Evolutionary conservation across 2,113 vertebrate species (phyloP), one percentile per base, ranked within the genome.

Genomic region (Mastomys coucha): DNA sequence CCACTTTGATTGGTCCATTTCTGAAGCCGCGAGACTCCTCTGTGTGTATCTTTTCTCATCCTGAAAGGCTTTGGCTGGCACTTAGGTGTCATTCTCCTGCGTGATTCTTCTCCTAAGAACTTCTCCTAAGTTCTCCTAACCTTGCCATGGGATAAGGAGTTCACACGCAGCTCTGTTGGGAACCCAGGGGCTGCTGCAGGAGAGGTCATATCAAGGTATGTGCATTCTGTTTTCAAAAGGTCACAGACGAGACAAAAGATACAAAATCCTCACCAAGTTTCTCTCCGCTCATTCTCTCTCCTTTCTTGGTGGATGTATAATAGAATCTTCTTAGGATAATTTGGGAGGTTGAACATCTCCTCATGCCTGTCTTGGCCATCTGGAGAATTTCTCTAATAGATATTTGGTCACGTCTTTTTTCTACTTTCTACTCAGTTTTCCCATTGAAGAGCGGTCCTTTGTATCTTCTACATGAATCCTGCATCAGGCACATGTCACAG

Each of bases 291-390:
- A 7, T n/a, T 45, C 70, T 33, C 53, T 14, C 20, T 24, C 12
- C 11, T 2, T 26, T 36, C n/a, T 45, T 12, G 70, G 67, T 9
- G 20, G 45, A 7, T 31, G 8, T 8, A 9, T 12, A 1, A n/a
- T 4, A 7, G 14, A 85, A 10, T 19, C 33, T 53, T 26, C 78
- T 31, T 26, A n/a, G 13, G 17, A 24, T 0, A 0, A 7, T 39
- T 5, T 6, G 36, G 11, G 19, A 88, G 51, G 0, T 0, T 0
- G 7, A 36, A 26, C 14, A 33, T 67, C 78, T n/a, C 36, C 17
- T 16, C 70, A 0, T 1, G 2, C 19, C 5, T 1, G 3, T 3
- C 7, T 1, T 6, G 5, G 75, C n/a, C 87, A 4, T 22, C 11
- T 91, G 51, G 24, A 36, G 3, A 22, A n/a, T 33, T 12, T 82